A percentile compares a stretch with the other conserved stretches of the same genome.
These are phyloP conservation scores for Triops longicaudatus DNA, from an alignment of 1,140 invertebrate genomes.

Conservation along the genomic window DNA sequence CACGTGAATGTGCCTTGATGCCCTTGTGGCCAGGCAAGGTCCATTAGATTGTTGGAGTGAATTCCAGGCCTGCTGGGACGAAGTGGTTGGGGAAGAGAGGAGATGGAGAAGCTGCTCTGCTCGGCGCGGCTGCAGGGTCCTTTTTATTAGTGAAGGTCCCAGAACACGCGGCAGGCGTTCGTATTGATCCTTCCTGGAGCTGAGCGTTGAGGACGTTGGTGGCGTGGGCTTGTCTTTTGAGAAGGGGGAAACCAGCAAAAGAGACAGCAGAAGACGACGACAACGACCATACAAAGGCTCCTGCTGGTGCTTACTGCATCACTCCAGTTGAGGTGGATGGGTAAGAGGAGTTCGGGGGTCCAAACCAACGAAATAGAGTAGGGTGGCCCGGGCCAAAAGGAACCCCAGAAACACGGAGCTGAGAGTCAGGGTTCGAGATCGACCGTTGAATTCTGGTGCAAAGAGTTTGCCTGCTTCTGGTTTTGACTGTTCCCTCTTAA, in stretches of 20 bases:
- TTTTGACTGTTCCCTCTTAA: background rate
- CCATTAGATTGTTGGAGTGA: slow-evolving; percentile 9
- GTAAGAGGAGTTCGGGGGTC: background rate
- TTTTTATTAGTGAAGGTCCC: slow-evolving; percentile 2
- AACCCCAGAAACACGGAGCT: background rate
- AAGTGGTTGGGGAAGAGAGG: too few species aligned
- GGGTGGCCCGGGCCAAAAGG: background rate
- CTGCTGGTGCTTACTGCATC: slow-evolving; percentile 13
- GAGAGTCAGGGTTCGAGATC: background rate
- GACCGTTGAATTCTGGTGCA: background rate
- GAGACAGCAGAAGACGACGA: slow-evolving; percentile 1
- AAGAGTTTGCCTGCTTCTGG: slow-evolving; percentile 5
- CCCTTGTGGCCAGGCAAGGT: background rate
- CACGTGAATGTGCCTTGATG: slow-evolving; percentile 11
- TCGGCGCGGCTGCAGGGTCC: background rate
- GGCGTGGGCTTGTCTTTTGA: slow-evolving; percentile 9
- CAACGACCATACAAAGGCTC: background rate
- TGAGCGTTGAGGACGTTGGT: slow-evolving; percentile 1
- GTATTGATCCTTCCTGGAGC: slow-evolving; percentile 11
- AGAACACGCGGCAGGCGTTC: slow-evolving; percentile 13
- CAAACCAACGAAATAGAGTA: background rate
- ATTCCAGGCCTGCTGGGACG: slow-evolving; percentile 9
- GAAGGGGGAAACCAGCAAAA: background rate
- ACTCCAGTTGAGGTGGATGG: slow-evolving; percentile 6
- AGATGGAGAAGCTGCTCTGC: background rate